A percentile compares a stretch with the other conserved stretches of the same genome.
Evolutionary conservation across 1,140 invertebrate genomes (phyloP).

Genomic region (Bombus affinis): DNA sequence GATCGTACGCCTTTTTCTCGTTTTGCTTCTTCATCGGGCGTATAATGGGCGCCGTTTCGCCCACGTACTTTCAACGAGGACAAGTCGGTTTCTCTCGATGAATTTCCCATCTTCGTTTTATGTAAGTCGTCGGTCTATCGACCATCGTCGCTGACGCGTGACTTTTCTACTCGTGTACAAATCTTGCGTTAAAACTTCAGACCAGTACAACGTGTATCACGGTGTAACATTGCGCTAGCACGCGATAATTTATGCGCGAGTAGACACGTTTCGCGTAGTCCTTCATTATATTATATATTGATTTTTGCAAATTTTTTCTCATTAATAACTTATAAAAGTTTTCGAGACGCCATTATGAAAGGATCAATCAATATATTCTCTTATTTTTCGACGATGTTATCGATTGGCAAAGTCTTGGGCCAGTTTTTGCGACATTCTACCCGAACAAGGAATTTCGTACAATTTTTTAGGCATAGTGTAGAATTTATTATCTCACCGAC

Average conservation of each 20-base stretch:
- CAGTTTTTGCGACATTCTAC: no score
- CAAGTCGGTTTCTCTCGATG: not conserved
- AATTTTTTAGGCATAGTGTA: not conserved
- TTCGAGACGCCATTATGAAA: no score
- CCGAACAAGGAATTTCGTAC: no score
- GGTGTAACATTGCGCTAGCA: not conserved
- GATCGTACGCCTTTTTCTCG: not conserved
- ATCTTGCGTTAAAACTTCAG: not conserved
- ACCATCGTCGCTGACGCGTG: no score
- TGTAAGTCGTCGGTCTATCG: not conserved
- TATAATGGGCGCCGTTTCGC: not conserved
- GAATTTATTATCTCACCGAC: conserved; percentile 72
- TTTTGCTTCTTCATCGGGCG: not conserved
- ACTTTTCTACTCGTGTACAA: not conserved
- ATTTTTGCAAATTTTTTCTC: no score
- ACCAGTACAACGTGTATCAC: no score
- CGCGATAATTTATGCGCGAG: not conserved
- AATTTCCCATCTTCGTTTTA: not conserved
- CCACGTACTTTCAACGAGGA: not conserved
- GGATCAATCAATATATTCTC: no score
- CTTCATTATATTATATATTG: no score
- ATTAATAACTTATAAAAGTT: no score
- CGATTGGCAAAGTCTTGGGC: no score
- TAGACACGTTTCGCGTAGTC: not conserved
- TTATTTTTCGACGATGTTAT: no score